Base-by-base conservation (phyloP, 2,888 invertebrate genomes). In the Nomada lathburiana region DNA sequence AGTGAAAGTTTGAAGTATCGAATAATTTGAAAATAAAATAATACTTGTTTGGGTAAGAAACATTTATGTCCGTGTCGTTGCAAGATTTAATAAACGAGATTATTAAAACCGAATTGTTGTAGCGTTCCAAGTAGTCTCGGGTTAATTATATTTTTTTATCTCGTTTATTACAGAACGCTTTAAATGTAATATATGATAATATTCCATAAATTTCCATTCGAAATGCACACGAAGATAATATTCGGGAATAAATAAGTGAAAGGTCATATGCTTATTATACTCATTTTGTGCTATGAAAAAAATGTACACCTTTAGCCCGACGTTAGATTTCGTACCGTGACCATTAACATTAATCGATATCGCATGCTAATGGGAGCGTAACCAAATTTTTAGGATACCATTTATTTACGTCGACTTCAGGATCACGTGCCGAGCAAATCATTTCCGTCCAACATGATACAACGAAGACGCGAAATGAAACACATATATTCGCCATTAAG, bases 311-410 rank as follows among this genome's bases (percentile, higher is more conserved):
- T 52, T 23, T 62, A 60, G 16, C 52, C 26, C n/a, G 18, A 62
- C 23, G 52, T 50, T 65, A 57, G n/a, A 71, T 53, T 62, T 74
- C 36, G 44, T 62, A 55, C 23, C 44, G 44, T 10, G 23, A 16
- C 26, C 64, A 20, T 73, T 23, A 62, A 67, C 50, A 10, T 65
- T 78, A 68, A 62, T 75, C 67, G 44, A 52, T 68, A 64, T 64
- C 59, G 64, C 75, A 55, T 57, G 67, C 13, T 50, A 70, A 80
- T 65, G 65, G 55, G 55, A 78, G 75, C 78, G 67, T 62, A 42
- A 68, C 67, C 44, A n/a, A 36, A 42, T 50, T 74, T 74, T 74
- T 36, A 63, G 18, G 47, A 20, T 29, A 59, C 18, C 16, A n/a
- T 26, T 5, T 60, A 52, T 53, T 72, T 52, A 44, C 16, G 23